phyloP scores from a whole-genome alignment of 2,113 vertebrate genomes.

The Galeopterus variegatus region DNA sequence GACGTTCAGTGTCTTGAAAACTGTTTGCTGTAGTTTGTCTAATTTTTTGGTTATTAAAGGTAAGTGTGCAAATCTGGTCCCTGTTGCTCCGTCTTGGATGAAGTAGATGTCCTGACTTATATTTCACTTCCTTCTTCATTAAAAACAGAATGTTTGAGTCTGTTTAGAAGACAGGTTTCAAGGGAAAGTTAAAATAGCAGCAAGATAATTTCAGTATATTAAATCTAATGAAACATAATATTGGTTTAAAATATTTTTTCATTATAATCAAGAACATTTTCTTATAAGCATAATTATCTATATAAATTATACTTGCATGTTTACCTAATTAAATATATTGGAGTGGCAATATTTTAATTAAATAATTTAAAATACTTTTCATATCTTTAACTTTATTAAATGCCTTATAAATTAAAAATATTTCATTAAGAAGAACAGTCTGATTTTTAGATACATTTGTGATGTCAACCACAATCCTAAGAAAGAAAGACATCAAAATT shows the following conservation, averaged over 20 bases:
- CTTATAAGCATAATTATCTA: slow-evolving; percentile 15
- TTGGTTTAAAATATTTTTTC: slow-evolving; percentile 21
- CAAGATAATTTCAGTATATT: not conserved
- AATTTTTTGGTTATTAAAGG: not conserved
- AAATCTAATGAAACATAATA: not conserved
- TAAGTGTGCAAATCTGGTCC: not conserved
- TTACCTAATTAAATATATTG: slow-evolving; percentile 55
- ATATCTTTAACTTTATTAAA: slow-evolving; percentile 71
- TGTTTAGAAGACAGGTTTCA: not conserved
- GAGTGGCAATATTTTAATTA: slow-evolving; percentile 75
- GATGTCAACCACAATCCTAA: not conserved
- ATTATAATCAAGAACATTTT: slow-evolving; percentile 31
- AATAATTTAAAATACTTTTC: slow-evolving; percentile 68
- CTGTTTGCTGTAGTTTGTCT: no score
- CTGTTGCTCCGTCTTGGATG: not conserved
- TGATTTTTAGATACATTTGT: slow-evolving; percentile 35
- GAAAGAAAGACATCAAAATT: not conserved
- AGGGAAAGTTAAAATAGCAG: slow-evolving; percentile 36
- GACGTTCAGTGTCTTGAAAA: no score
- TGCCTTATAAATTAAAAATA: slow-evolving; percentile 57
- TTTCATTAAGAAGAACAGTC: slow-evolving; percentile 67
- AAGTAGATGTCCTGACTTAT: not conserved
- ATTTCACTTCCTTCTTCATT: not conserved
- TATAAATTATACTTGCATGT: slow-evolving; percentile 40
- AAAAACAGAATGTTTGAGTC: not conserved